Conservation (phyloP, 2,888 invertebrate species). For the Elaeidobius kamerunicus region DNA sequence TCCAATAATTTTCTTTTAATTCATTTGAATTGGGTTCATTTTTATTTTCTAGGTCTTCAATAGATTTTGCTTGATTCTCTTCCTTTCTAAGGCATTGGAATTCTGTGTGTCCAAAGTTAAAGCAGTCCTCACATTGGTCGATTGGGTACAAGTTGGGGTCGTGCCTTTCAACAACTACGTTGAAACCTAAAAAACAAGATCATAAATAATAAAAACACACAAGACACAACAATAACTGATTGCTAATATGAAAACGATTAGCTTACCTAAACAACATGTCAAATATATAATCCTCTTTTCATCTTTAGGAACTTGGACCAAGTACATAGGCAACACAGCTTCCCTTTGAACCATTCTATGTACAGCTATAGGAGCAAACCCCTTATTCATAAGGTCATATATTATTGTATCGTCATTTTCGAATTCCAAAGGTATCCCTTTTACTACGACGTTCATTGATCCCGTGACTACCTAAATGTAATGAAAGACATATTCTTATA, state of each 20-base stretch:
- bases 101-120: background rate
- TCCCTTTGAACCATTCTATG: conserved; percentile 1
- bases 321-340: conserved; percentile 1
- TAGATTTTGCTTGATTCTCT: too few species aligned
- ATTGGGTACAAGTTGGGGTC: background rate
- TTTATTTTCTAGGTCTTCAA: background rate
- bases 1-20: background rate
- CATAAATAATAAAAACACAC: background rate
- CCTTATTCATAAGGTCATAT: background rate
- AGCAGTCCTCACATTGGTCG: background rate
- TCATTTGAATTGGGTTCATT: background rate
- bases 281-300: background rate
- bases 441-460: background rate
- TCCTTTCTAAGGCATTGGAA: too few species aligned
- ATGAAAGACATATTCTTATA: too few species aligned
- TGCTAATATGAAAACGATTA: too few species aligned
- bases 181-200: conserved; percentile 3
- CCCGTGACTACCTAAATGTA: background rate
- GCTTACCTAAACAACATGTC: conserved; percentile 4
- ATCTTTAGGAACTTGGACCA: background rate
- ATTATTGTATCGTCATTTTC: background rate
- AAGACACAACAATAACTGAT: too few species aligned
- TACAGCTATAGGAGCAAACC: conserved; percentile 1
- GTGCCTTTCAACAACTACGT: background rate
- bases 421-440: conserved; percentile 5